Evolutionary conservation across 1,140 invertebrate species (phyloP).

Genomic region (Drosophila kepulauana): DNA sequence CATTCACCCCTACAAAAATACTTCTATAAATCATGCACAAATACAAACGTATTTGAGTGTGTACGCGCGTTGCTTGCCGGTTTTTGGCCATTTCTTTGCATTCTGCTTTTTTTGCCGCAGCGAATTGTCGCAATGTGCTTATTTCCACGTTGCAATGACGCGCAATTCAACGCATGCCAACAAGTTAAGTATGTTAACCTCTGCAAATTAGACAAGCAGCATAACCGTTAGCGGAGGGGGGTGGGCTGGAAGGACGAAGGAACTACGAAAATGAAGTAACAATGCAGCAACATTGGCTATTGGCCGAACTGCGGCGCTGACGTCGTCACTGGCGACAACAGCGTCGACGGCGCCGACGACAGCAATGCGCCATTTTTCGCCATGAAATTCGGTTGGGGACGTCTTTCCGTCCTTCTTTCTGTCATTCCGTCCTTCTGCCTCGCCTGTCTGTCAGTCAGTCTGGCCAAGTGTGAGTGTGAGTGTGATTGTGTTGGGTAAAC

Average conservation of each 20-base stretch:
- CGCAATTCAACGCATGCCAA: slow-evolving; percentile 77
- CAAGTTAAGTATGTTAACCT: slow-evolving; percentile 82
- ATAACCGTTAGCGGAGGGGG: too few species aligned
- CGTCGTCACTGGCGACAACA: slow-evolving; percentile 49
- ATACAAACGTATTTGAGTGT: background rate
- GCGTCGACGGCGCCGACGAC: slow-evolving; percentile 63
- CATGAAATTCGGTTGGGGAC: slow-evolving; percentile 73
- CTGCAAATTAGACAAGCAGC: slow-evolving; percentile 74
- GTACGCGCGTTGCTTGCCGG: background rate
- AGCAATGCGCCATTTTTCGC: slow-evolving; percentile 82
- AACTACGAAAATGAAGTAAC: slow-evolving; percentile 72
- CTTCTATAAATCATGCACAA: too few species aligned
- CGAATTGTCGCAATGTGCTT: slow-evolving; percentile 73
- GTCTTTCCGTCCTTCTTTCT: slow-evolving; percentile 49
- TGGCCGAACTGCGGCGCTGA: slow-evolving; percentile 40
- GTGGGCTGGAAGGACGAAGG: background rate
- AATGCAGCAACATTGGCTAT: slow-evolving; percentile 70
- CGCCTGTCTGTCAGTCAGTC: slow-evolving; percentile 12
- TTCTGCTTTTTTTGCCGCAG: slow-evolving; percentile 69
- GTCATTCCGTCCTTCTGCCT: background rate
- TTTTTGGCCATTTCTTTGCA: slow-evolving; percentile 23
- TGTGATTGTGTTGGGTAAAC: slow-evolving; percentile 62
- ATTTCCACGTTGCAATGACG: slow-evolving; percentile 65
- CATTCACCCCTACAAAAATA: too few species aligned
- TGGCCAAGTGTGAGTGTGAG: slow-evolving; percentile 26